phyloP scores from a whole-genome alignment of 2,888 invertebrate genomes.

The Eupithecia vulgata region DNA sequence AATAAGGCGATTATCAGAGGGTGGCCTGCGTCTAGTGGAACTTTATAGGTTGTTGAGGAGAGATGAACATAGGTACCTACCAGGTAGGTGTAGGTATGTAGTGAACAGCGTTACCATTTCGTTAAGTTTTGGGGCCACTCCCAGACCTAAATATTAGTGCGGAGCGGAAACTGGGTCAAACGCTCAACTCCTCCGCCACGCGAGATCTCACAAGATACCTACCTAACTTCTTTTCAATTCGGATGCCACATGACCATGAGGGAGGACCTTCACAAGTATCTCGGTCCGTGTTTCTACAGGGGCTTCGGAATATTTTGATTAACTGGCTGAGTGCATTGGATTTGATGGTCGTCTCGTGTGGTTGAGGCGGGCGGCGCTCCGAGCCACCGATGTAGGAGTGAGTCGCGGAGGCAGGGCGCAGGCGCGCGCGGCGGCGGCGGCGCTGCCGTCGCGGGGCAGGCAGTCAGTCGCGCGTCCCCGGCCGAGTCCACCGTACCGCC shows the following conservation, averaged over 20 bases:
- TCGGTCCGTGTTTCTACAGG: constrained; percentile 10
- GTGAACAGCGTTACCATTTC: constrained; percentile 46
- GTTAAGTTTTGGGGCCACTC: constrained; percentile 64
- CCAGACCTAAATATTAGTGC: constrained; percentile 70
- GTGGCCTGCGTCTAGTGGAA: too few species aligned
- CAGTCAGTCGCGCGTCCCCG: constrained; percentile 75
- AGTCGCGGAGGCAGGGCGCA: constrained; percentile 43
- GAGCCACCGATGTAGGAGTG: neutral
- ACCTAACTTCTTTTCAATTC: neutral
- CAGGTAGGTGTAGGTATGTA: neutral
- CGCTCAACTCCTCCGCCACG: constrained; percentile 55
- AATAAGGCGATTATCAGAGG: too few species aligned
- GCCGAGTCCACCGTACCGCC: constrained; percentile 53
- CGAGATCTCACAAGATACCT: constrained; percentile 43
- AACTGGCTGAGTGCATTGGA: constrained; percentile 42
- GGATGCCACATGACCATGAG: neutral
- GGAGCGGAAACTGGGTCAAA: constrained; percentile 67
- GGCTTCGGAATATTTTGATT: constrained; percentile 46
- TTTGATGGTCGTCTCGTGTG: neutral
- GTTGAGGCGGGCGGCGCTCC: constrained; percentile 3
- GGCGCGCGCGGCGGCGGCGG: constrained; percentile 38
- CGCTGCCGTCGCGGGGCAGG: constrained; percentile 56
- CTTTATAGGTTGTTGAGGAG: too few species aligned
- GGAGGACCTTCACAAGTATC: neutral
- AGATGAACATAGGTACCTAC: constrained; percentile 21